These are phyloP conservation scores for Rutilus rutilus DNA, from an alignment of 2,113 vertebrate species.

Conservation along the genomic window DNA sequence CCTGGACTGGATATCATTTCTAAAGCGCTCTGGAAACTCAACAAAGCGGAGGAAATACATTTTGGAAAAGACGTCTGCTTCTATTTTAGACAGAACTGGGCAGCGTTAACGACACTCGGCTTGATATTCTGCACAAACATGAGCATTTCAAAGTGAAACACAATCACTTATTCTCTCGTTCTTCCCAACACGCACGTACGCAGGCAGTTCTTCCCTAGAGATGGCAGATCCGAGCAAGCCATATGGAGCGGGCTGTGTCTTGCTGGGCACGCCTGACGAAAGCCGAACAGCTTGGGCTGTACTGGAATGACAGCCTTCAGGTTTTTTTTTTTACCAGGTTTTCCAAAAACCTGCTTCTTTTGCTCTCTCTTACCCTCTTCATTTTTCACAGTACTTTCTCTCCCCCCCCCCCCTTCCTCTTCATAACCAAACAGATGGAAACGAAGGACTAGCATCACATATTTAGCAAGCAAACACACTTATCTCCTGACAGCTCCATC, in stretches of 20 bases:
- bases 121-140: conserved; percentile 21
- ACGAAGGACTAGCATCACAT: conserved; percentile 43
- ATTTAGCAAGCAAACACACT: conserved; percentile 57
- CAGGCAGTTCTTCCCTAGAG: conserved; percentile 46
- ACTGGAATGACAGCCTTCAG: conserved; percentile 64
- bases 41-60: conserved; percentile 10
- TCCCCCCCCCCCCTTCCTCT: background rate
- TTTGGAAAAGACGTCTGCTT: background rate
- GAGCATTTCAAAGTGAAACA: conserved; percentile 10
- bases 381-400: background rate
- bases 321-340: conserved; percentile 43
- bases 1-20: background rate
- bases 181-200: background rate
- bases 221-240: conserved; percentile 62
- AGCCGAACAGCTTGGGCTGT: conserved; percentile 73
- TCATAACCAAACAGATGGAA: conserved; percentile 52
- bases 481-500: conserved; percentile 45
- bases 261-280: conserved; percentile 74
- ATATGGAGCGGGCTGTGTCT: conserved; percentile 75
- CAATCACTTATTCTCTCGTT: conserved; percentile 4
- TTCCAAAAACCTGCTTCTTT: conserved; percentile 15
- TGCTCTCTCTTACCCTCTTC: background rate
- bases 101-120: background rate
- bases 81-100: background rate
- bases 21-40: conserved; percentile 25